phyloP scores from a whole-genome alignment of 2,888 invertebrate genomes.

The Watsonalla binaria region DNA sequence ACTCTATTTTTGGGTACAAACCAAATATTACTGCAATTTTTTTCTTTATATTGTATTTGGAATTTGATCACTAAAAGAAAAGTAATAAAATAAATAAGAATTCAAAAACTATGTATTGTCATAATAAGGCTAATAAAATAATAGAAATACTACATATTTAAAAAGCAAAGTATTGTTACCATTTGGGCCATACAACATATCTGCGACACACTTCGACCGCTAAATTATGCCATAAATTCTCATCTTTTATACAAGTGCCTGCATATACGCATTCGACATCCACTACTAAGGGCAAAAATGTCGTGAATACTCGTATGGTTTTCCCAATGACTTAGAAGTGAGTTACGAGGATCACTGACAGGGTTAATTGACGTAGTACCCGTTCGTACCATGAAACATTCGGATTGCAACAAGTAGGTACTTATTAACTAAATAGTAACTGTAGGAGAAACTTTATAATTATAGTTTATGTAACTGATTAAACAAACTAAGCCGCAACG shows the following conservation, averaged over 20 bases:
- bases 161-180: constrained; percentile 9
- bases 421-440: too few relatives aligned
- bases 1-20: too few relatives aligned
- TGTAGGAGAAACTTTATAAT: neutral
- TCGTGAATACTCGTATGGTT: neutral
- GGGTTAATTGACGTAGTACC: too few relatives aligned
- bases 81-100: too few relatives aligned
- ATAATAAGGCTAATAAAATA: too few relatives aligned
- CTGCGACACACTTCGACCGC: constrained; percentile 44
- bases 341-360: neutral
- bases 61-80: too few relatives aligned
- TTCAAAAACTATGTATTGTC: too few relatives aligned
- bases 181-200: constrained; percentile 25
- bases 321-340: neutral
- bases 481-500: constrained; percentile 3
- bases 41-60: neutral
- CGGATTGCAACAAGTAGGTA: too few relatives aligned
- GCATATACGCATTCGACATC: constrained; percentile 13
- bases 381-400: too few relatives aligned
- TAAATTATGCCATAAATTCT: constrained; percentile 52
- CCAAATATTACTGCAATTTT: too few relatives aligned
- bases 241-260: constrained; percentile 24
- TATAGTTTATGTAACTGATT: neutral
- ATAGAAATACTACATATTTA: neutral
- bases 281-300: constrained; percentile 16